Conservation (phyloP, 2,888 invertebrate genomes). For the Apeira syringaria region DNA sequence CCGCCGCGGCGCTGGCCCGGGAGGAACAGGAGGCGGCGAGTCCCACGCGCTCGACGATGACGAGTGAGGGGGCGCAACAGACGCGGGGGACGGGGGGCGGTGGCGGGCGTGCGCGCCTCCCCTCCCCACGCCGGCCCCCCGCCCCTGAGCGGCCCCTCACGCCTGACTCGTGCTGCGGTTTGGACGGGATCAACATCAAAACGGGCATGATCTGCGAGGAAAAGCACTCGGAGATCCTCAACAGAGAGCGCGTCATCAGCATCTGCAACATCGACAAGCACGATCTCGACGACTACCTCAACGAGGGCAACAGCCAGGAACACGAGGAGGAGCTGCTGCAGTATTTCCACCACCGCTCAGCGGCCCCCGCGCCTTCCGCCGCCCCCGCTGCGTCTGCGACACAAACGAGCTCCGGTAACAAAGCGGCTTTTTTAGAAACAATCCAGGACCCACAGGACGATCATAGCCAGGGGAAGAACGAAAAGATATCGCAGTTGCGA, state of each 20-base stretch:
- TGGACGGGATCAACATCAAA: constrained; percentile 70
- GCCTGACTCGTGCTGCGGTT: constrained; percentile 79
- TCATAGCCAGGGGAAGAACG: constrained; percentile 80
- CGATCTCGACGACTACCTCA: constrained; percentile 91
- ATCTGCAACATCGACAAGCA: constrained; percentile 91
- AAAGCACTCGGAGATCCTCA: constrained; percentile 81
- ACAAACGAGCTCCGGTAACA: constrained; percentile 19
- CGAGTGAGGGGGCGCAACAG: constrained; percentile 43
- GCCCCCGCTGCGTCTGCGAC: constrained; percentile 29
- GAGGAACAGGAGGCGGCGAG: constrained; percentile 80
- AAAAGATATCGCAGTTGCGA: constrained; percentile 89
- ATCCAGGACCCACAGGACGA: constrained; percentile 75
- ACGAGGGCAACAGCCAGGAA: constrained; percentile 89
- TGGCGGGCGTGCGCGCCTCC: constrained; percentile 36
- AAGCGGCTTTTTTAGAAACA: constrained; percentile 68
- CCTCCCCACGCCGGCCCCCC: constrained; percentile 56
- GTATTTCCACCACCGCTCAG: constrained; percentile 87
- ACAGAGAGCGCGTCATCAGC: constrained; percentile 88
- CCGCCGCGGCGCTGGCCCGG: constrained; percentile 84
- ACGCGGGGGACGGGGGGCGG: neutral
- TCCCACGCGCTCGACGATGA: constrained; percentile 79
- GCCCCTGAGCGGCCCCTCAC: constrained; percentile 62
- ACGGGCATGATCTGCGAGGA: constrained; percentile 76
- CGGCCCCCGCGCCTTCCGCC: constrained; percentile 44
- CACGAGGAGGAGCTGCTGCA: constrained; percentile 93